phyloP scores from a whole-genome alignment of 2,888 invertebrate species.

The Parnassius orleans region DNA sequence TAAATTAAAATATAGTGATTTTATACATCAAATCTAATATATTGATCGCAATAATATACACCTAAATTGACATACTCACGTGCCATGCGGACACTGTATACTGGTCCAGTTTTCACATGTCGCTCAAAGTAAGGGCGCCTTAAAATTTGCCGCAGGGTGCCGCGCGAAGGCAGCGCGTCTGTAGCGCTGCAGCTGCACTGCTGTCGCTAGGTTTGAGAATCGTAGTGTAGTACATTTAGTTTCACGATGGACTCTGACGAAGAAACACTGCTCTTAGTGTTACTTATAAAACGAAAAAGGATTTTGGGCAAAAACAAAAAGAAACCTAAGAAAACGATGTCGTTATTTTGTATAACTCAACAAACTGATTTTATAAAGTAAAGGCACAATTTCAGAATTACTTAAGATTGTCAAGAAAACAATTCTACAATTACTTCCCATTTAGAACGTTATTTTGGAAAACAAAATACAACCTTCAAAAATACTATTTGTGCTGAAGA shows the following conservation, averaged over 20 bases:
- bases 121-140: no score
- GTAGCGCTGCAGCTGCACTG: no score
- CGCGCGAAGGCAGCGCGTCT: no score
- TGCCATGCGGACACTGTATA: no score
- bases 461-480: conserved; percentile 11
- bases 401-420: conserved; percentile 21
- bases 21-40: no score
- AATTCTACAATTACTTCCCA: conserved; percentile 14
- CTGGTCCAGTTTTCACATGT: no score
- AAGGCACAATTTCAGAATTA: conserved; percentile 20
- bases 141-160: no score
- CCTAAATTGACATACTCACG: no score
- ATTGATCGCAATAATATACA: no score
- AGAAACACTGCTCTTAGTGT: conserved; percentile 8
- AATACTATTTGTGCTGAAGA: conserved; percentile 8
- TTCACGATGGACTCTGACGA: not conserved
- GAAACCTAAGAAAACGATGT: conserved; percentile 21
- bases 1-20: no score
- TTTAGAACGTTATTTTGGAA: conserved; percentile 13
- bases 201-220: no score
- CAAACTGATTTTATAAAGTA: conserved; percentile 23
- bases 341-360: conserved; percentile 21
- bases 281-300: conserved; percentile 17
- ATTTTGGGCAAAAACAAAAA: conserved; percentile 19
- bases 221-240: no score